Evolutionary conservation across 1,140 invertebrate genomes (phyloP), one percentile per base, ranked within the genome.

Genomic region (Zaprionus capensis): DNA sequence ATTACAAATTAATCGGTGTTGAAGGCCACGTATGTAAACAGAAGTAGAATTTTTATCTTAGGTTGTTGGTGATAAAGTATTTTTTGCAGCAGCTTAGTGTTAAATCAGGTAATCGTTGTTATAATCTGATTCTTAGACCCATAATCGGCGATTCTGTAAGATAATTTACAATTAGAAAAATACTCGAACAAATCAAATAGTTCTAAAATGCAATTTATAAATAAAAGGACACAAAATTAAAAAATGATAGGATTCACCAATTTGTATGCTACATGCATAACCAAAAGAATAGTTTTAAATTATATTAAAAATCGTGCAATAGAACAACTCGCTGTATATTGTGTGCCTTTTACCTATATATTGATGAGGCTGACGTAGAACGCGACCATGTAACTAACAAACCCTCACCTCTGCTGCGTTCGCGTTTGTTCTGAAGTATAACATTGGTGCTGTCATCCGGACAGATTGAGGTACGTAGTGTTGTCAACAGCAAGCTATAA

Each of bases 331-430:
- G 44, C 34, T 62, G 61, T 57, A 55, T 58, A 71, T 80, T 84
- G 91, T 92, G 91, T 92, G 91, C 88, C 91, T 92, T 91, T 92
- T 94, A 95, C 95, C 95, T 95, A 93, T 94, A 94, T 69, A 95
- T 95, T 73, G 95, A 95, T 75, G 95, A 95, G 56, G 94, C 93
- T 74, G 95, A 95, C 57, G 95, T 95, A 68, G 94, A 95, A 80
- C 94, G 91, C 76, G 95, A 95, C 95, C 95, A 95, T 81, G 95
- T 94, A 73, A 95, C 94, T 90, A 95, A 94, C 88, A 95, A 94
- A 92, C 94, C 94, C 92, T 95, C 94, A 94, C 94, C 94, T 93
- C 93, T 93, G 90, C 93, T 93, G 71, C 86, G 78, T 58, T 93
- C 92, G 61, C 91, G 92, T 74, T 93, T 92, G 76, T 93, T 92